Base-by-base conservation (phyloP, 2,113 vertebrate species). In the Dasyurus viverrinus region DNA sequence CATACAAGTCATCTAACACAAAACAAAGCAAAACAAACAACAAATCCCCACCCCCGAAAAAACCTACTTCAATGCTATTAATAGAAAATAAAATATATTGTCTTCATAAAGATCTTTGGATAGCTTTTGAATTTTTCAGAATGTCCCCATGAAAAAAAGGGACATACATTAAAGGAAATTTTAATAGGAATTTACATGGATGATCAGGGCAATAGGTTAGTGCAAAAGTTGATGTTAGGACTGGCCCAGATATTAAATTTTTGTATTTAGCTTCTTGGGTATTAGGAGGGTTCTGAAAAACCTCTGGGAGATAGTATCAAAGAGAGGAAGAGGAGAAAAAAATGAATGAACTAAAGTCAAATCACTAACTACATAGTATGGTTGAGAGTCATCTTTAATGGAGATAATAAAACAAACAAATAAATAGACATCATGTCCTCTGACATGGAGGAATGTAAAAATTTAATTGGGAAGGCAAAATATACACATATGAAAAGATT, bases 251-350 rank as follows among this genome's bases (percentile, higher is more conserved):
- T n/a, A 76, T n/a, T 76, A 7, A 19, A 42, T 6, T 84, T 19
- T 42, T 22, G 68, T 84, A 22, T 6, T 10, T 48, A 48, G 9
- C 1, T 42, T 84, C 68, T n/a, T 76, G 36, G 36, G 36, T 76
- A n/a, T 36, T 14, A n/a, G 53, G 10, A 46, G 10, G 54, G 54
- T 6, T 19, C 0, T 1, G 0, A 0, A 4, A 53, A 30, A n/a
- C 0, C 0, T 8, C 7, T 0, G 6, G 54, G 36, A 22, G 4
- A 8, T 14, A 1, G 22, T 36, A 5, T 2, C 46, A 27, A 2
- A 27, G 26, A 0, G 0, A 24, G 30, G 53, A 55, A 2, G 27
- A 54, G 46, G 36, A 52, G 25, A 52, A 91, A n/a, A 25, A 14
- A 52, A 54, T 16, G 0, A 84, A 6, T 84, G 68, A n/a, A 84